Conservation (phyloP, 2,888 invertebrate genomes). For the Pristionchus exspectatus region DNA sequence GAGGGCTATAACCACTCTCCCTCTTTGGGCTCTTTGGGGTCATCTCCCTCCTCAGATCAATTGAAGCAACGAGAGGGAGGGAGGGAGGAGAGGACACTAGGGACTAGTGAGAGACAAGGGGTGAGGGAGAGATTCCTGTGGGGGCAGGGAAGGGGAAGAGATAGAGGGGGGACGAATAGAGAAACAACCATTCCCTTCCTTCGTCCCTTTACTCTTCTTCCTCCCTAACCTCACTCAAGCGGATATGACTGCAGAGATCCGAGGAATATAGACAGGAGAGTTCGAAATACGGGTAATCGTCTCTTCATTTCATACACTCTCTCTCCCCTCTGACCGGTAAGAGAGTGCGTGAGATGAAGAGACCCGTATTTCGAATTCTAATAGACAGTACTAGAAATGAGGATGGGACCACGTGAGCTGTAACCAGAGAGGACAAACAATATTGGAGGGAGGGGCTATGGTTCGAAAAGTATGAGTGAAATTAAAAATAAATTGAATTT, state of each 20-base stretch:
- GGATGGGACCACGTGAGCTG: neutral
- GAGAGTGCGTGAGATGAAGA: too few relatives aligned
- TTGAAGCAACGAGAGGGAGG: slow-evolving; percentile 47
- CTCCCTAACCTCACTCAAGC: slow-evolving; percentile 46
- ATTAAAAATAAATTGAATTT: slow-evolving; percentile 13
- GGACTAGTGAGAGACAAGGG: slow-evolving; percentile 37
- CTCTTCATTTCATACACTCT: too few relatives aligned
- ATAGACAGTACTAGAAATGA: neutral
- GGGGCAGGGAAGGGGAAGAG: neutral
- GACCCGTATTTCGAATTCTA: too few relatives aligned
- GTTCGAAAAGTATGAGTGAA: neutral
- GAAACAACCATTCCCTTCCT: slow-evolving; percentile 44
- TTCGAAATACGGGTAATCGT: too few relatives aligned
- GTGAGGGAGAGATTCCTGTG: slow-evolving; percentile 17
- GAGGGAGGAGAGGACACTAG: slow-evolving; percentile 20
- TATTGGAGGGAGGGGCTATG: neutral
- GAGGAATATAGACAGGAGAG: neutral
- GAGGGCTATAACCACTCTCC: slow-evolving; percentile 41
- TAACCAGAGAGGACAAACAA: neutral
- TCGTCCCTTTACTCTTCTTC: slow-evolving; percentile 10
- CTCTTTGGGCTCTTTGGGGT: slow-evolving; percentile 45
- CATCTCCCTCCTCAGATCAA: slow-evolving; percentile 54
- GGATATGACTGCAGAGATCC: neutral
- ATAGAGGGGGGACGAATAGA: slow-evolving; percentile 24
- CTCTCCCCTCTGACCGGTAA: too few relatives aligned